A percentile compares a stretch with the other conserved stretches of the same genome.
These are phyloP conservation scores for Clytia hemisphaerica DNA, from an alignment of 30 jellyfish, hydroid and myxozoan genomes.

Conservation along the genomic window DNA sequence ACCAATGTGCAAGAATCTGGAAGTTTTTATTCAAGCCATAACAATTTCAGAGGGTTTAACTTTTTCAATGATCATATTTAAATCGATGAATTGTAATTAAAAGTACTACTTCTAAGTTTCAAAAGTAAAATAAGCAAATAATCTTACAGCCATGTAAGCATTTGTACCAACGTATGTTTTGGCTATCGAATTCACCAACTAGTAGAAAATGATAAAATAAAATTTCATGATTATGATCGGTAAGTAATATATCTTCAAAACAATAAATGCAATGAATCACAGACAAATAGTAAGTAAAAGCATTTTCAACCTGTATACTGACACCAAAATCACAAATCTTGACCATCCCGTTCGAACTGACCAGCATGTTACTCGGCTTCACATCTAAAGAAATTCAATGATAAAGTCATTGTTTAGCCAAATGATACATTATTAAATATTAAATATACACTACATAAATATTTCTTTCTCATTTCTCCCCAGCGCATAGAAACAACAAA, in stretches of 20 bases:
- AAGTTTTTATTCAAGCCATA: too few species aligned
- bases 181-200: constrained; percentile 97
- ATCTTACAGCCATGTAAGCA: constrained; percentile 98
- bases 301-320: constrained; percentile 74
- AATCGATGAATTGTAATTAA: too few species aligned
- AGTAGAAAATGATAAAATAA: not conserved
- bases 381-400: constrained; percentile 68
- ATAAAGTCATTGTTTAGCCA: too few species aligned
- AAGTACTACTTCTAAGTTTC: too few species aligned
- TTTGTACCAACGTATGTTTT: constrained; percentile 96
- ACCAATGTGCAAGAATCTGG: too few species aligned
- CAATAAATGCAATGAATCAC: not conserved
- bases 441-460: too few species aligned
- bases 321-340: constrained; percentile 98
- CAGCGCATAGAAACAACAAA: too few species aligned
- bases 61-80: too few species aligned
- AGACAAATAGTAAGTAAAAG: not conserved
- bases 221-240: not conserved
- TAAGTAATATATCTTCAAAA: not conserved
- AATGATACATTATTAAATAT: too few species aligned
- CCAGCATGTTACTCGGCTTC: constrained; percentile 89
- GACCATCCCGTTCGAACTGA: constrained; percentile 65
- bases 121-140: not conserved
- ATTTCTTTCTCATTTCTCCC: too few species aligned
- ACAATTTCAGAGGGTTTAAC: too few species aligned